These are phyloP conservation scores for Erethizon dorsatum DNA, from an alignment of 2,797 vertebrate genomes.

Conservation along the genomic window DNA sequence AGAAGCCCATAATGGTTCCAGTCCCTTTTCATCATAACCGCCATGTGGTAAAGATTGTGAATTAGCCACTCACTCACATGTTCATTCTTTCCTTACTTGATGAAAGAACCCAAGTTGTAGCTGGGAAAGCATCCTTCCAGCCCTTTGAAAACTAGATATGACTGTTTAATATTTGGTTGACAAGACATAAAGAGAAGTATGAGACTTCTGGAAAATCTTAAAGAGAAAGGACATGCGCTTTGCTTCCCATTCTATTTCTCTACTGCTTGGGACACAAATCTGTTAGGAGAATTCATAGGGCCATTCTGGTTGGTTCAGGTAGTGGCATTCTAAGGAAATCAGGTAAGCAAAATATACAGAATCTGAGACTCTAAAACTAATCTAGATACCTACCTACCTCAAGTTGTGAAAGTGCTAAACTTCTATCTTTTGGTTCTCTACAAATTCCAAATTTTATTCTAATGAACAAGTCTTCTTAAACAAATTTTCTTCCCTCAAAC, in stretches of 20 bases:
- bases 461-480: constrained; percentile 44
- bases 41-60: background rate
- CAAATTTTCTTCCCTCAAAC: background rate
- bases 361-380: background rate
- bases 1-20: background rate
- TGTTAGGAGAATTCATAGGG: background rate
- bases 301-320: background rate
- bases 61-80: background rate
- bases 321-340: background rate
- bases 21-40: background rate
- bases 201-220: background rate
- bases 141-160: background rate
- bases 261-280: too few species aligned
- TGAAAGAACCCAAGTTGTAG: background rate
- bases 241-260: background rate
- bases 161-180: background rate
- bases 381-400: background rate
- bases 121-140: background rate
- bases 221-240: fast-evolving
- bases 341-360: background rate
- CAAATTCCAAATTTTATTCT: background rate
- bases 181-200: background rate
- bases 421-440: background rate
- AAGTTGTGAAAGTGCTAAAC: background rate
- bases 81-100: background rate